Conservation (phyloP, 2,888 invertebrate species). For the Frankliniella intonsa region DNA sequence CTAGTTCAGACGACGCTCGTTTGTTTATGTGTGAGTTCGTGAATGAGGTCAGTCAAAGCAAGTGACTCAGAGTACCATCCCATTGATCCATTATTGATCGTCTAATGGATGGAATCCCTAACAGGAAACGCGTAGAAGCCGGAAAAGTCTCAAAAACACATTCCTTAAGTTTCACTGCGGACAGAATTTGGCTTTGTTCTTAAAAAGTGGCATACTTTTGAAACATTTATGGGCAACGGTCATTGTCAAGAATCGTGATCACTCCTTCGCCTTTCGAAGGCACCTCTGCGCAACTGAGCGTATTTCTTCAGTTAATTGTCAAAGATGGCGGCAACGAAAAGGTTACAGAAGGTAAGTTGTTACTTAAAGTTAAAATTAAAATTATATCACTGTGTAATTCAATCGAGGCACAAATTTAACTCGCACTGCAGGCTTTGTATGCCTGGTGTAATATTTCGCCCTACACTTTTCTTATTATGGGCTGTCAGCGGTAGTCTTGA, state of each 20-base stretch:
- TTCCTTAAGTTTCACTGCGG: too few species aligned
- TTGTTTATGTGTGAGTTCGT: neutral
- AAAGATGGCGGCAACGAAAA: slow-evolving; percentile 22
- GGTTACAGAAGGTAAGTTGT: slow-evolving; percentile 21
- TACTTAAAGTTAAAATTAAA: neutral
- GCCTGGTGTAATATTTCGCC: neutral
- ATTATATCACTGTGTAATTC: too few species aligned
- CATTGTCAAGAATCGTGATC: neutral
- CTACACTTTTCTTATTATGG: neutral
- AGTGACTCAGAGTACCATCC: neutral
- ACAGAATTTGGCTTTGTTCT: too few species aligned
- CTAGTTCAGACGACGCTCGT: neutral
- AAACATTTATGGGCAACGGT: neutral
- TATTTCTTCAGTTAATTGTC: slow-evolving; percentile 4
- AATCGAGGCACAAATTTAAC: too few species aligned
- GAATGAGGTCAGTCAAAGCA: neutral
- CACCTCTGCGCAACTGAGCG: neutral
- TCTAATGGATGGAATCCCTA: neutral
- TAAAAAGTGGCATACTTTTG: neutral
- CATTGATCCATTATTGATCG: slow-evolving; percentile 5
- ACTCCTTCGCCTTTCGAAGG: neutral
- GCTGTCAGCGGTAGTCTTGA: neutral
- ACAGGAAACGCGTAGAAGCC: too few species aligned
- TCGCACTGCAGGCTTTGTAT: too few species aligned
- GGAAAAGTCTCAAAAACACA: too few species aligned